Evolutionary conservation across 2,797 vertebrate species (phyloP).

Genomic region (Pseudocheirus occidentalis): DNA sequence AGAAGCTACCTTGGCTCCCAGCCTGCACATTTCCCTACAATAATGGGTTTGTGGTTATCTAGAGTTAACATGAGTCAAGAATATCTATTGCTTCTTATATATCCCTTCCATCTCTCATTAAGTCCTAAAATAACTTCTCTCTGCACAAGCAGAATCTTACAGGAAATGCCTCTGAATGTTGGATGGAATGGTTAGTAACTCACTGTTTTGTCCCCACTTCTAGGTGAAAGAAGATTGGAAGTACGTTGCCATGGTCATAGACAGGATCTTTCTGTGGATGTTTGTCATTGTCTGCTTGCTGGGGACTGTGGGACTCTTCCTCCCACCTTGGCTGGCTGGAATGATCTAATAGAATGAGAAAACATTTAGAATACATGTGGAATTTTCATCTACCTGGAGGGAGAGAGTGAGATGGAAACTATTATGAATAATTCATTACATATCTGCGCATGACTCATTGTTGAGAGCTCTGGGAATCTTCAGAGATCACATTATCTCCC

Average conservation of each 20-base stretch:
- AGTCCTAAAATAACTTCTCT: neutral
- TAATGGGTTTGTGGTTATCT: neutral
- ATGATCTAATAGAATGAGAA: constrained; percentile 89
- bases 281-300: constrained; percentile 94
- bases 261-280: constrained; percentile 97
- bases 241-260: constrained; percentile 96
- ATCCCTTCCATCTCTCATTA: neutral
- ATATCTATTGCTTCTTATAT: neutral
- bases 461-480: constrained; percentile 7
- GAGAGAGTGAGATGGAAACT: constrained; percentile 14
- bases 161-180: neutral
- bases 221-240: constrained; percentile 98
- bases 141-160: neutral
- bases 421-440: constrained; percentile 29
- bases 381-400: constrained; percentile 59
- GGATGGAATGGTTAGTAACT: neutral
- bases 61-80: neutral
- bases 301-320: constrained; percentile 95
- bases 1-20: neutral
- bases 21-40: neutral
- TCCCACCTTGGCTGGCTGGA: constrained; percentile 95
- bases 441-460: constrained; percentile 1
- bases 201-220: constrained; percentile 34
- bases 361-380: neutral
- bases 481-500: neutral